Evolutionary conservation across 2,888 invertebrate species (phyloP).

Genomic region (Dendrolimus houi): DNA sequence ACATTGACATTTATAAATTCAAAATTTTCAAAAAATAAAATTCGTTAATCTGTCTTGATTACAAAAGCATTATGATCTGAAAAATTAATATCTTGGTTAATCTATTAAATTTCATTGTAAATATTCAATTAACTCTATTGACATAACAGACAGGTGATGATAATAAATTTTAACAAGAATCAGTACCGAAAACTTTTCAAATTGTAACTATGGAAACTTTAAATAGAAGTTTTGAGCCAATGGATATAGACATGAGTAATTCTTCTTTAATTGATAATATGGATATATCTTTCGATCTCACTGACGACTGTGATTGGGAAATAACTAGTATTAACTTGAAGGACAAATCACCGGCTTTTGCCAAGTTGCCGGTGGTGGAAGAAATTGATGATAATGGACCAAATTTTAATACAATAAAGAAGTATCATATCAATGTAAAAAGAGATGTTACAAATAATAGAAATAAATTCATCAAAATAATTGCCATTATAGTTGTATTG

Average conservation of each 20-base stretch:
- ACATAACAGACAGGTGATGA: too few species aligned
- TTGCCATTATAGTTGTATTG: conserved; percentile 17
- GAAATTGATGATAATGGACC: not conserved
- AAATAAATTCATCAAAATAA: conserved; percentile 12
- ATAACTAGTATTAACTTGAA: not conserved
- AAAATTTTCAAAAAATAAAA: too few species aligned
- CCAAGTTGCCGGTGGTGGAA: not conserved
- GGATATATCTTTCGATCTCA: conserved; percentile 34
- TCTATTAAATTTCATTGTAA: too few species aligned
- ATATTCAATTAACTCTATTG: too few species aligned
- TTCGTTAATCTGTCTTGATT: too few species aligned
- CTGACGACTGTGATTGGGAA: not conserved
- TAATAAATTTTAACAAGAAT: too few species aligned
- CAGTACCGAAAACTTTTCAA: not conserved
- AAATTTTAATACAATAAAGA: conserved; percentile 19
- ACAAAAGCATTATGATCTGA: too few species aligned
- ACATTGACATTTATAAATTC: too few species aligned
- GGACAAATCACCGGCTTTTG: not conserved
- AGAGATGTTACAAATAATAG: conserved; percentile 13
- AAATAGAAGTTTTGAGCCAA: conserved; percentile 48
- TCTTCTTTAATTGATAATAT: conserved; percentile 37
- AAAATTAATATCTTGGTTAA: too few species aligned
- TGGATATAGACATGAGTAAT: conserved; percentile 58
- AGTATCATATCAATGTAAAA: conserved; percentile 29
- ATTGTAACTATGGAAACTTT: conserved; percentile 20